Evolutionary conservation across 2,797 vertebrate species (phyloP).

Genomic region (Microctenopoma stevenorrisi): DNA sequence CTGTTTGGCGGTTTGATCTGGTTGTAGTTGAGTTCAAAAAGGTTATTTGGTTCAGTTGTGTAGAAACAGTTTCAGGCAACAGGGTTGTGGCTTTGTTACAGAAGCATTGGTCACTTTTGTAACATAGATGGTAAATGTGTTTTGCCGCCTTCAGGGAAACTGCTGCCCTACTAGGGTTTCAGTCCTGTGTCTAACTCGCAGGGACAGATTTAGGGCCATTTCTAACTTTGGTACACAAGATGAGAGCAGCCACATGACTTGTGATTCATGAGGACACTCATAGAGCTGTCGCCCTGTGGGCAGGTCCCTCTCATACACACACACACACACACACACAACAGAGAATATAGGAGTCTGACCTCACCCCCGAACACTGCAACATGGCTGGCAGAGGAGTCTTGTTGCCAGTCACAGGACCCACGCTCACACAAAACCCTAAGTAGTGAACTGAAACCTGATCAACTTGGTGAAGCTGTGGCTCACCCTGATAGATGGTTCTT

Average conservation of each 20-base stretch:
- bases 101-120: neutral
- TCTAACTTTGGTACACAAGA: conserved; percentile 81
- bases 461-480: conserved; percentile 56
- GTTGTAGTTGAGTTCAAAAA: no score
- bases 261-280: conserved; percentile 97
- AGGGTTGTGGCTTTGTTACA: neutral
- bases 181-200: conserved; percentile 89
- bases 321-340: conserved; percentile 20
- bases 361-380: conserved; percentile 89
- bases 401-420: conserved; percentile 87
- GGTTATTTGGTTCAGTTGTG: no score
- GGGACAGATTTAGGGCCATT: conserved; percentile 57
- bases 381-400: conserved; percentile 54
- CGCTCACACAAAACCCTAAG: conserved; percentile 69
- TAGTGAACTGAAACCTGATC: conserved; percentile 56
- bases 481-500: conserved; percentile 38
- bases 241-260: conserved; percentile 89
- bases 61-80: no score
- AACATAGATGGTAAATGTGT: neutral
- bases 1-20: no score
- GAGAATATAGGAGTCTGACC: conserved; percentile 91
- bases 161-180: conserved; percentile 93
- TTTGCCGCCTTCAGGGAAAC: neutral
- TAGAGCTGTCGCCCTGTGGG: conserved; percentile 96
- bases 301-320: conserved; percentile 82